These are phyloP conservation scores for Monochamus saltuarius DNA, from an alignment of 1,140 invertebrate species.

Conservation along the genomic window DNA sequence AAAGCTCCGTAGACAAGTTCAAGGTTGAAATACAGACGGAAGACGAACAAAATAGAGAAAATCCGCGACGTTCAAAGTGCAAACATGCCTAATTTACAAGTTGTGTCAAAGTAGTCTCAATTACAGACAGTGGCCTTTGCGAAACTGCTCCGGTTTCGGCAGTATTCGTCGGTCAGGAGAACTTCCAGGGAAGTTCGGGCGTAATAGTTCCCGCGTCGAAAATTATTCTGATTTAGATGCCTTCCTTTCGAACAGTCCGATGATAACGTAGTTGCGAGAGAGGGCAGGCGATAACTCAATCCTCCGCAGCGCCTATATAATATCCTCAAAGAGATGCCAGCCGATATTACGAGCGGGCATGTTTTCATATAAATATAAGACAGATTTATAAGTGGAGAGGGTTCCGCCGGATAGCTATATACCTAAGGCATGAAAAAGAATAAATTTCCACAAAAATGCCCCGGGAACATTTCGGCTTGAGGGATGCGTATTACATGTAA, in stretches of 20 bases:
- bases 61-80: no score
- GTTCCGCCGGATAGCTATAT: slow-evolving; percentile 3
- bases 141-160: no score
- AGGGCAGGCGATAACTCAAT: slow-evolving; percentile 12
- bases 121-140: no score
- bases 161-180: no score
- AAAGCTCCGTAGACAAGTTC: no score
- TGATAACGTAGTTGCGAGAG: background rate
- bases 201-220: slow-evolving; percentile 19
- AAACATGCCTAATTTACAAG: no score
- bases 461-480: slow-evolving; percentile 5
- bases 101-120: no score
- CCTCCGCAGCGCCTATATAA: slow-evolving; percentile 3
- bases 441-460: slow-evolving; percentile 20
- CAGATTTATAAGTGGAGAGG: slow-evolving; percentile 25
- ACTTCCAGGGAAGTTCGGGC: background rate
- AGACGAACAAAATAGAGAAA: no score
- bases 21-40: no score
- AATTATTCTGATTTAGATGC: slow-evolving; percentile 24
- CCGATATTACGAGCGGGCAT: slow-evolving; percentile 9
- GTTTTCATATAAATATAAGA: slow-evolving; percentile 24
- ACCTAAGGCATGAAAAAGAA: slow-evolving; percentile 17
- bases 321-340: slow-evolving; percentile 11
- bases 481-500: slow-evolving; percentile 19
- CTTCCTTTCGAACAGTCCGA: slow-evolving; percentile 12